Evolutionary conservation across 2,797 vertebrate species (phyloP), one percentile per base, ranked within the genome.

Genomic region (Leuciscus waleckii): DNA sequence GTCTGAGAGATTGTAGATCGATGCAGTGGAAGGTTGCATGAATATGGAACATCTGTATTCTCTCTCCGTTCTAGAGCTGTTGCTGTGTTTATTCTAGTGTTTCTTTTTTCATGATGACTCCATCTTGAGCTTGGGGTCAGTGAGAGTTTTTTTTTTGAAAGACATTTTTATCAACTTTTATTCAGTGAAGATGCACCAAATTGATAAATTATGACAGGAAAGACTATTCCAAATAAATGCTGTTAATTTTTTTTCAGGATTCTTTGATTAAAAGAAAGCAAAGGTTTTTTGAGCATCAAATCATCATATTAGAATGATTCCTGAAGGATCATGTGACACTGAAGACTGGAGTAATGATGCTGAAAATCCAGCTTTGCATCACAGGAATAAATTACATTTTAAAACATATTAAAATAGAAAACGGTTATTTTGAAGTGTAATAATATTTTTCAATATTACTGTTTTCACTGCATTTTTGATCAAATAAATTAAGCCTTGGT

Each of bases 91-190:
- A 19, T 74, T 5, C 8, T 49, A 54, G n/a, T 17, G n/a, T 49
- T 49, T 56, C 11, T 75, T 35, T 77, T 56, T 37, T 75, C 3
- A 76, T 37, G 32, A 76, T 56, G 73, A 37, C 32, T 23, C 11
- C 49, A 56, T 56, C 74, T 14, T 68, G 19, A 37, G 65, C 17
- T 21, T 16, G 13, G 61, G 26, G 14, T 16, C 13, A 29, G 14
- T 11, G 5, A 3, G 13, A 16, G 6, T 5, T 2, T 0, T 5
- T 6, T 0, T 1, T 3, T 17, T 16, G 1, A 17, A 32, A 16
- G 5, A 63, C 1, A 23, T 23, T 21, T 17, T 9, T 11, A 1
- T 5, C 19, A 49, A 37, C 17, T 75, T 35, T 21, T 35, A 74
- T 74, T 74, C 4, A 6, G 43, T 26, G 17, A 74, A 10, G 7